Evolutionary conservation across 1,140 invertebrate species (phyloP).

Genomic region (Saccostrea glomerata): DNA sequence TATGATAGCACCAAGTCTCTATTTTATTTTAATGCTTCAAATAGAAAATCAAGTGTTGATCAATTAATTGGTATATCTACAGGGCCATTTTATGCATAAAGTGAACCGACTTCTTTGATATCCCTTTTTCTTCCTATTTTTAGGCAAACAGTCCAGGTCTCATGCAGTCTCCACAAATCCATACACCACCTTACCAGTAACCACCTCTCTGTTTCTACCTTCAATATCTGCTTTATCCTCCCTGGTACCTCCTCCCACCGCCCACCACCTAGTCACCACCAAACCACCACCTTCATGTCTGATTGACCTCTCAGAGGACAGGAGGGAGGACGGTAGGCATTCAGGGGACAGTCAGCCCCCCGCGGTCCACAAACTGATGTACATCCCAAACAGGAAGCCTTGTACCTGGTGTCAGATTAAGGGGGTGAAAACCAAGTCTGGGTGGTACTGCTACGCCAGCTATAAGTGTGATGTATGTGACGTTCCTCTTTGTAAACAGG

Average conservation of each 20-base stretch:
- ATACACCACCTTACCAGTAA: not conserved
- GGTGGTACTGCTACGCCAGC: conserved; percentile 46
- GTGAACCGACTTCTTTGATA: no score
- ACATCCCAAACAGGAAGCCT: conserved; percentile 31
- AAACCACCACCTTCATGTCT: not conserved
- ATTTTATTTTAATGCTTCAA: no score
- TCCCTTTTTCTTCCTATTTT: not conserved
- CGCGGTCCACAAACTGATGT: conserved; percentile 5
- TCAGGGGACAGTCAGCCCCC: not conserved
- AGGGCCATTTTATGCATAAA: no score
- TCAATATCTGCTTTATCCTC: not conserved
- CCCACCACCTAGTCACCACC: not conserved
- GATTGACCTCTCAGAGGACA: not conserved
- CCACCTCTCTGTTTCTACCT: not conserved
- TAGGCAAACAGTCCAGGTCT: not conserved
- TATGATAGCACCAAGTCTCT: no score
- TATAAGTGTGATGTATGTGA: conserved; percentile 46
- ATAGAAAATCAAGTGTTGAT: no score
- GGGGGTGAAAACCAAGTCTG: conserved; percentile 45
- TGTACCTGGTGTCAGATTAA: conserved; percentile 46
- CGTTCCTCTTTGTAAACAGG: conserved; percentile 45
- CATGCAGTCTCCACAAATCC: not conserved
- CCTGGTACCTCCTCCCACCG: not conserved
- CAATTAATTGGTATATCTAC: no score
- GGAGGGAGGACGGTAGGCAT: not conserved